Evolutionary conservation across 2,797 vertebrate species (phyloP), one percentile per base, ranked within the genome.

Genomic region (Coregonus suidteri): DNA sequence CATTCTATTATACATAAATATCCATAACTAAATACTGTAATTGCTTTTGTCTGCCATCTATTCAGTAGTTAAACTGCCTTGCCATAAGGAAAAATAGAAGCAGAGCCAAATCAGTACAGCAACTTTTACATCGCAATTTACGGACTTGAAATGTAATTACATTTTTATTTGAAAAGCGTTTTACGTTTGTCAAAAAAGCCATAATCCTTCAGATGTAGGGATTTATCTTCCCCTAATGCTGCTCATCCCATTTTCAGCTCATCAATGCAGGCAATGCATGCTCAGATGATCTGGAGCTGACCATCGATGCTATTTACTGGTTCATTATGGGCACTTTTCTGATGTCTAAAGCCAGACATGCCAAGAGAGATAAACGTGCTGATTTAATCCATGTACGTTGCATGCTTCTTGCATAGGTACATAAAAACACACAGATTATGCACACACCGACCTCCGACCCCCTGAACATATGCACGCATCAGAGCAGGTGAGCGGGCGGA

Each of bases 151-250:
- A 89, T 89, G 89, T 89, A 92, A 92, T 94, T 89, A 92, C 85
- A 89, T 89, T 92, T 92, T 85, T 89, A 88, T 93, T 90, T 89
- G 88, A 91, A 90, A 91, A 91, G 85, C 83, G 30, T 90, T 87
- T 85, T 37, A 75, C 88, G 86, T 90, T 92, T 88, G 91, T 93
- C 86, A 93, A 90, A 93, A 92, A 88, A 89, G 90, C 84, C 84
- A 85, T 93, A 93, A 94, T 94, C 91, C 92, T 86, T 89, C 90
- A 90, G 88, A 92, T 91, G 90, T 85, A 84, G 86, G 90, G 91
- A 91, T 92, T 93, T 93, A 92, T 93, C 88, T 87, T 74, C 78
- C 84, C 78, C 84, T 93, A 94, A 92, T 91, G 88, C 89, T 74
- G 88, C 83, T 93, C 90, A 92, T 93, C 91, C 89, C 87, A 90